Evolutionary conservation across 2,797 vertebrate species (phyloP).

Genomic region (Arnoldichthys spilopterus): DNA sequence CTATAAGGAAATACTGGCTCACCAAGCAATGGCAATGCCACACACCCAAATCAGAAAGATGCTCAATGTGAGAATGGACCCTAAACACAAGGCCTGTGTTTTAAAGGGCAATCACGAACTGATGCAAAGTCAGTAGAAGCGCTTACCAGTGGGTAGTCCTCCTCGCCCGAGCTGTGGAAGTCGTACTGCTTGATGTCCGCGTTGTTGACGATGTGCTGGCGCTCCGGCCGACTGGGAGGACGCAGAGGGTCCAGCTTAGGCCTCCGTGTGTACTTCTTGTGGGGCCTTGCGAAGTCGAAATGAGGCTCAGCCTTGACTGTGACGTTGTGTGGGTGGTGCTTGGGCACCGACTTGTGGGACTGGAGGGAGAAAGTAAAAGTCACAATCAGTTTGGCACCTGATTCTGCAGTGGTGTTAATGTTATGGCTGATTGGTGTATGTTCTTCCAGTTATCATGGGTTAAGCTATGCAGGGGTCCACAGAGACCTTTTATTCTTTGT

Average conservation of each 20-base stretch:
- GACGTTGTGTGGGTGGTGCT: slow-evolving; percentile 82
- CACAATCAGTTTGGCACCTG: not conserved
- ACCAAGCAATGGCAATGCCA: no score
- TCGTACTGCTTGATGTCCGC: slow-evolving; percentile 93
- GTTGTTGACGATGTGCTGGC: slow-evolving; percentile 82
- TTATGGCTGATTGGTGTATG: no score
- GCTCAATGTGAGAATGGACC: not conserved
- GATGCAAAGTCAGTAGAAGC: not conserved
- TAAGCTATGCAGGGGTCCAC: no score
- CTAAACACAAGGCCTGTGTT: not conserved
- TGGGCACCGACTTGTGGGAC: slow-evolving; percentile 62
- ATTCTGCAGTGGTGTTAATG: no score
- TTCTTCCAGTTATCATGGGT: no score
- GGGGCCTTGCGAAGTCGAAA: slow-evolving; percentile 82
- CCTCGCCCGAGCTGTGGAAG: slow-evolving; percentile 94
- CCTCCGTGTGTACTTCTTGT: slow-evolving; percentile 89
- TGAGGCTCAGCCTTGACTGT: slow-evolving; percentile 82
- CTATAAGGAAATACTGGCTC: no score
- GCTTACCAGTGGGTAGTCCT: slow-evolving; percentile 87
- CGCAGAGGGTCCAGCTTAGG: slow-evolving; percentile 81
- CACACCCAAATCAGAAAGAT: not conserved
- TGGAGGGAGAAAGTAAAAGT: slow-evolving; percentile 29
- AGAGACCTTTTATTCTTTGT: no score
- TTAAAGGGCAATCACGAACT: not conserved
- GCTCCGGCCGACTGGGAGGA: slow-evolving; percentile 76